Evolutionary conservation across 1,140 invertebrate genomes (phyloP), one percentile per base, ranked within the genome.

Genomic region (Portunus trituberculatus): DNA sequence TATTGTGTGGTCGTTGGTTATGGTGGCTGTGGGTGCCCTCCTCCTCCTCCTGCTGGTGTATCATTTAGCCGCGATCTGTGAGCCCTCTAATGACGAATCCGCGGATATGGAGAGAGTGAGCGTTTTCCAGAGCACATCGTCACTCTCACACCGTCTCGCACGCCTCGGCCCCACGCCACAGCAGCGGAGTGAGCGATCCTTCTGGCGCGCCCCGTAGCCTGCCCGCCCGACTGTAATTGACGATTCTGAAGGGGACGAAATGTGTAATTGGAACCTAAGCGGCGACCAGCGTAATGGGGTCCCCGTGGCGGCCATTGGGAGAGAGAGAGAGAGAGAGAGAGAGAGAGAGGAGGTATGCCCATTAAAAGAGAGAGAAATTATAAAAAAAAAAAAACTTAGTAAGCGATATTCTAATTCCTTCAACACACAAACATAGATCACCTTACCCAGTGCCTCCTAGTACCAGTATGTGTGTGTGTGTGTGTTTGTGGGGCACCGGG

Each of bases 231-330:
- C 83, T 86, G 48, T 93, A 93, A 93, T 93, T 93, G 92, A 28
- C 92, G 46, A 86, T 86, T 93, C 84, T 48, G 76, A 20, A 16
- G 84, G 67, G 67, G 67, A 76, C 67, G 76, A 93, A 86, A 48
- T 93, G 84, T 93, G 92, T 93, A 93, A 93, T 93, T 93, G 92
- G 92, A 84, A 76, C 82, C 39, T 93, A 93, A 93, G 84, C 46
- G 92, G 52, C 84, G 25, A 46, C 76, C 12, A 86, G 84, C 84
- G 92, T 93, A 93, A 93, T 93, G 82, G 92, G 20, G 39, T 93
- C 82, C 92, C 92, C 84, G 83, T 46, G 82, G 48, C 82, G 92
- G 48, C 92, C 82, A 84, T 48, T 31, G 16, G 10, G 82, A 31
- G 83, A 6, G 28, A 8, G 28, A 52, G 16, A 28, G 29, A 93